Base-by-base conservation (phyloP, 2,888 invertebrate genomes). In the Xylota segnis region DNA sequence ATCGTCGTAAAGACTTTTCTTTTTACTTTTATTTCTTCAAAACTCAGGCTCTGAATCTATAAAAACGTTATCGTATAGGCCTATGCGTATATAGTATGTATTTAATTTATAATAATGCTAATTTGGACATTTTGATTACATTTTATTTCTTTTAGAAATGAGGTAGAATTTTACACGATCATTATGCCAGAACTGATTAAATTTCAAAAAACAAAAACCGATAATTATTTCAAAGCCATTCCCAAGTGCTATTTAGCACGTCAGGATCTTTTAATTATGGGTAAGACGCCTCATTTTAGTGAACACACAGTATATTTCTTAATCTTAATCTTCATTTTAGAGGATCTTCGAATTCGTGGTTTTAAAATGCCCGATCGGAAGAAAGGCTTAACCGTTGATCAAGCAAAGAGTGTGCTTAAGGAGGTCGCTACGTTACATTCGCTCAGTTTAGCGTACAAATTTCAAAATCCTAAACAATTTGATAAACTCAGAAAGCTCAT, bases 81-180 rank as follows among this genome's bases (percentile, higher is more conserved):
- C n/a, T n/a, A n/a, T n/a, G n/a, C n/a, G n/a, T n/a, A n/a, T n/a
- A n/a, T n/a, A n/a, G n/a, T n/a, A n/a, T n/a, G n/a, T n/a, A n/a
- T n/a, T n/a, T n/a, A n/a, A n/a, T n/a, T n/a, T n/a, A n/a, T n/a
- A 23, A 23, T 23, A 23, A 23, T 23, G 3, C 23, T 23, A 23
- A 23, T 2, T 1, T 2, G 3, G 23, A 23, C 23, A 2, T 23
- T 23, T 32, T 7, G 5, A 32, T 32, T 7, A 32, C 10, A n/a
- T n/a, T 3, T 45, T 29, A 43, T 47, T 40, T 50, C 27, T 87
- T 88, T 3, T 77, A 92, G 93, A 89, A 96, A 96, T 88, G 96
- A 96, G 91, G 95, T 95, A 0, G 94, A 94, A 7, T 96, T 96
- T 89, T 96, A 96, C 89, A 96, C 94, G 37, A 93, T 94, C 88